Evolutionary conservation across 2,888 invertebrate species (phyloP).

Genomic region (Drosophila pseudotakahashii): DNA sequence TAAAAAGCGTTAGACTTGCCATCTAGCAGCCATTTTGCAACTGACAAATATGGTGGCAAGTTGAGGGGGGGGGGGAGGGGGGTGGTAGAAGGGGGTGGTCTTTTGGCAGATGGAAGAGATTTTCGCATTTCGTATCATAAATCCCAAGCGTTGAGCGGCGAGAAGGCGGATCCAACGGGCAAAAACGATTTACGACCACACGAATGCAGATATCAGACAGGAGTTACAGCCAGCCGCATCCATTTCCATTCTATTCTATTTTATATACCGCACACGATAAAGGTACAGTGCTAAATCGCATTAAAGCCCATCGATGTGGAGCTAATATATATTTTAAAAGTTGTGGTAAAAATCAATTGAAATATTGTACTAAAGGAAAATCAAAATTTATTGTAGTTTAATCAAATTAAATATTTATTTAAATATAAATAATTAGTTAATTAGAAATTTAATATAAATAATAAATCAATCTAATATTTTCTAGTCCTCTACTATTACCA

Average conservation of each 20-base stretch:
- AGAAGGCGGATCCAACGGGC: slow-evolving; percentile 5
- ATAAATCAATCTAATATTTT: no score
- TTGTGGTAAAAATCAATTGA: no score
- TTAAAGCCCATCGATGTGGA: no score
- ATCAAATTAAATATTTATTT: no score
- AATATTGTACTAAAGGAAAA: no score
- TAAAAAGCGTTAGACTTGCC: slow-evolving; percentile 49
- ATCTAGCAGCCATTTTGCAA: slow-evolving; percentile 47
- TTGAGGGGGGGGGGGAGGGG: not conserved
- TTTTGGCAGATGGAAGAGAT: slow-evolving; percentile 10
- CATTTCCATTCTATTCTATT: slow-evolving; percentile 2
- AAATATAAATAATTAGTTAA: no score
- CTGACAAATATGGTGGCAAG: slow-evolving; percentile 58
- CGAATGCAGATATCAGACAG: slow-evolving; percentile 33
- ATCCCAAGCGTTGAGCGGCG: slow-evolving; percentile 39
- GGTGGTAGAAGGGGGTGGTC: not conserved
- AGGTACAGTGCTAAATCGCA: not conserved
- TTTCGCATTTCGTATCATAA: slow-evolving; percentile 61
- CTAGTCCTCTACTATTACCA: no score
- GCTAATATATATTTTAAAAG: no score
- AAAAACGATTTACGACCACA: slow-evolving; percentile 38
- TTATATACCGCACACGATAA: not conserved
- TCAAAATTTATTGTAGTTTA: no score
- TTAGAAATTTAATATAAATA: no score
- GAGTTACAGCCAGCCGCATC: slow-evolving; percentile 9